These are phyloP conservation scores for Porphyrio hochstetteri DNA, from an alignment of 2,113 vertebrate species.

Conservation along the genomic window DNA sequence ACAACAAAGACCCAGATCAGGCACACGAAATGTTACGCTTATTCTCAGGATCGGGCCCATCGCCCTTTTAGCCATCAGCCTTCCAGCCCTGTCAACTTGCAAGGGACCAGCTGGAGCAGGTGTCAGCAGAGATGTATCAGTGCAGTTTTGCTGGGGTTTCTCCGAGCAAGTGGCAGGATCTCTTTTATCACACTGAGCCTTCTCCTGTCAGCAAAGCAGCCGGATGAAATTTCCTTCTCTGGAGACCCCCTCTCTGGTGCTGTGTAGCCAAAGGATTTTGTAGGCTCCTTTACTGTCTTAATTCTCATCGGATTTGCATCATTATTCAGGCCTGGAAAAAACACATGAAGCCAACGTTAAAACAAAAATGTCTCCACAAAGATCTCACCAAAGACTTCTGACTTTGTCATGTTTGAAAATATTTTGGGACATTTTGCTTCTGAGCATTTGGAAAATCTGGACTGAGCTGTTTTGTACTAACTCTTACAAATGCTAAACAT, in stretches of 20 bases:
- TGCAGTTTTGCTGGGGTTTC: constrained; percentile 33
- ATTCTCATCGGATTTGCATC: constrained; percentile 60
- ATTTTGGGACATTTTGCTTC: constrained; percentile 15
- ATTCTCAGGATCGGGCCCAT: constrained; percentile 6
- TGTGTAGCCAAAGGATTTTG: constrained; percentile 63
- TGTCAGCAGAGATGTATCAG: constrained; percentile 64
- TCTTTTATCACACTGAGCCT: constrained; percentile 75
- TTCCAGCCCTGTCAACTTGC: constrained; percentile 40
- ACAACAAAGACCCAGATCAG: neutral
- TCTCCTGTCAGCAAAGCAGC: constrained; percentile 72
- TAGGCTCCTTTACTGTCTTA: constrained; percentile 56
- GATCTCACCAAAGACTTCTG: neutral
- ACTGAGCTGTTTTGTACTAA: neutral
- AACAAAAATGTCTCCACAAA: neutral
- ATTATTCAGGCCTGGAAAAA: neutral
- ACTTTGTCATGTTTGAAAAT: neutral
- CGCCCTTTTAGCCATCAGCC: neutral
- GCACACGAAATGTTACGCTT: neutral
- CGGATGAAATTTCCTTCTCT: constrained; percentile 74
- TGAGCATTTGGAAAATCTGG: neutral
- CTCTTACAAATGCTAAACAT: constrained; percentile 14
- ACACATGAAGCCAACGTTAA: neutral
- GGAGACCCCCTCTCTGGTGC: constrained; percentile 38
- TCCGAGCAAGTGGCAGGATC: constrained; percentile 71
- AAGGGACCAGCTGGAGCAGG: constrained; percentile 68